Conservation (phyloP, 2,797 vertebrate genomes). For the Perodicticus potto region DNA sequence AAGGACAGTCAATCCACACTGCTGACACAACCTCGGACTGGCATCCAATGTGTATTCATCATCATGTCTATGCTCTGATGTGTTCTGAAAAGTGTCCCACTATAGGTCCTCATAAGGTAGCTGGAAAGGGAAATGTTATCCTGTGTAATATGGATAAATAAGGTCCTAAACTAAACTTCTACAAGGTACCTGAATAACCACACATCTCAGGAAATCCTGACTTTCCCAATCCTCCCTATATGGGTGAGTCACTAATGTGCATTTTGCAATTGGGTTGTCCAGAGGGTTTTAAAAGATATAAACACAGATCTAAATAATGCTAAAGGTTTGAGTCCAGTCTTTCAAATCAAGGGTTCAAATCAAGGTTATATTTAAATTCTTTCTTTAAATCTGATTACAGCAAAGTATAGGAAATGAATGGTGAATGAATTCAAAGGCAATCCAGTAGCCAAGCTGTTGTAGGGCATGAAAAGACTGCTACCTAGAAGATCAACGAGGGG, state of each 20-base stretch:
- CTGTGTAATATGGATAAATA: not conserved
- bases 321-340: constrained; percentile 3
- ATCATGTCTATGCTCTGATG: not conserved
- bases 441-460: not conserved
- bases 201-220: constrained; percentile 52
- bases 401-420: not conserved
- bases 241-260: constrained; percentile 84
- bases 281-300: constrained; percentile 66
- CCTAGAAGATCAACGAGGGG: not conserved
- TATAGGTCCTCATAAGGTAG: not conserved
- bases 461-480: not conserved
- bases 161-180: not conserved
- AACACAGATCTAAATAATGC: constrained; percentile 64
- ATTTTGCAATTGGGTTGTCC: constrained; percentile 85
- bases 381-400: not conserved
- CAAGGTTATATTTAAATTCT: constrained; percentile 55
- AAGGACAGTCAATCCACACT: not conserved
- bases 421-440: not conserved
- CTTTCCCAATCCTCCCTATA: constrained; percentile 68
- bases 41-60: not conserved
- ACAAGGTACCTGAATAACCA: constrained; percentile 31
- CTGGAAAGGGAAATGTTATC: not conserved
- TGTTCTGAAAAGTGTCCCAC: not conserved
- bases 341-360: not conserved
- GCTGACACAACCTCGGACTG: not conserved